Percentiles rank a stretch among this genome's conserved stretches.
Evolutionary conservation across 1,140 invertebrate species (phyloP).

Genomic region (Neodiprion fabricii): DNA sequence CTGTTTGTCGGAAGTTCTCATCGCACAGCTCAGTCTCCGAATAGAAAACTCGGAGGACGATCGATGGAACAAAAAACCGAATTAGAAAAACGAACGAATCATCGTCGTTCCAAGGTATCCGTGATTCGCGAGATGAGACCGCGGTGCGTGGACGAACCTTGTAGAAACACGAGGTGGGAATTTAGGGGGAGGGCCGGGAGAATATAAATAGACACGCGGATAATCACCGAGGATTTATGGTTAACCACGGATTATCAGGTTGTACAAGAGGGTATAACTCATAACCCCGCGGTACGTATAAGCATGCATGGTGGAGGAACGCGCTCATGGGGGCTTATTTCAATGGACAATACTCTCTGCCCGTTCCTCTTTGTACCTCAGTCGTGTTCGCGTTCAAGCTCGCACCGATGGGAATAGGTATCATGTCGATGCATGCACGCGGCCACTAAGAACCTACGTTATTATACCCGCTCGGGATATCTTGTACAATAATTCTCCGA

Average conservation of each 20-base stretch:
- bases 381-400: slow-evolving; percentile 14
- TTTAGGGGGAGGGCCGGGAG: slow-evolving; percentile 32
- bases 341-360: slow-evolving; percentile 52
- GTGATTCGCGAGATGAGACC: slow-evolving; percentile 25
- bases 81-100: too few relatives aligned
- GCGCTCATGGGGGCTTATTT: slow-evolving; percentile 42
- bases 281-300: slow-evolving; percentile 57
- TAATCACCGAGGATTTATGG: slow-evolving; percentile 64
- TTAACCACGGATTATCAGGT: slow-evolving; percentile 64
- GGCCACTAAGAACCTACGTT: not conserved
- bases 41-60: too few relatives aligned
- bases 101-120: not conserved
- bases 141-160: slow-evolving; percentile 11
- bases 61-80: too few relatives aligned
- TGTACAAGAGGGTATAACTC: slow-evolving; percentile 62
- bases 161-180: slow-evolving; percentile 18
- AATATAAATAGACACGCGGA: slow-evolving; percentile 62
- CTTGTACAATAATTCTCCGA: too few relatives aligned
- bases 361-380: slow-evolving; percentile 38
- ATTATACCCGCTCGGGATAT: too few relatives aligned
- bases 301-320: slow-evolving; percentile 3
- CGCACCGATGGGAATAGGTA: not conserved
- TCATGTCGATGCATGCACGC: slow-evolving; percentile 10
- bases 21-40: too few relatives aligned
- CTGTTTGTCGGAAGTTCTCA: too few relatives aligned